Conservation (phyloP, 2,888 invertebrate genomes). For the Sceliomorpha sp. region DNA sequence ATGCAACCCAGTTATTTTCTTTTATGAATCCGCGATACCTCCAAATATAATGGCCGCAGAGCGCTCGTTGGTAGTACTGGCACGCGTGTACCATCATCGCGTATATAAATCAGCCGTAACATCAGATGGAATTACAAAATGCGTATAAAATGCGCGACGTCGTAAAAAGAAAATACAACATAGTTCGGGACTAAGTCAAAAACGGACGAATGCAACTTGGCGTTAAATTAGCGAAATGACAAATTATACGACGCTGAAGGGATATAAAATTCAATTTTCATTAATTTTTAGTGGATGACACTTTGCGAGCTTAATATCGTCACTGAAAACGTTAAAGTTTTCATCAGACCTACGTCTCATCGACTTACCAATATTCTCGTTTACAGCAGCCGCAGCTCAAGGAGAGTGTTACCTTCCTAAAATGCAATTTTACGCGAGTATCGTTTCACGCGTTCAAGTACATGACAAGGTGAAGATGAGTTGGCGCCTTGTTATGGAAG, state of each 20-base stretch:
- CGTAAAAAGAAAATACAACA: constrained; percentile 71
- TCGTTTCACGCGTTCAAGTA: constrained; percentile 53
- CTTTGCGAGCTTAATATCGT: constrained; percentile 37
- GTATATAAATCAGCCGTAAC: constrained; percentile 78
- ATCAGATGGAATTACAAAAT: constrained; percentile 79
- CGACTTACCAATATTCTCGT: constrained; percentile 51
- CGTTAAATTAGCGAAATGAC: constrained; percentile 1
- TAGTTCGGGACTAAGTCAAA: constrained; percentile 35
- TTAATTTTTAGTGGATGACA: constrained; percentile 26
- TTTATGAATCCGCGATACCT: constrained; percentile 72
- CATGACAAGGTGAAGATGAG: constrained; percentile 40
- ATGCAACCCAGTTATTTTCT: constrained; percentile 80
- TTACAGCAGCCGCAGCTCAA: constrained; percentile 44
- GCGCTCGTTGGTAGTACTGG: constrained; percentile 77
- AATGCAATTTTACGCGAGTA: constrained; percentile 55
- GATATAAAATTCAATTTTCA: constrained; percentile 35
- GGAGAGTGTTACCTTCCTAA: constrained; percentile 51
- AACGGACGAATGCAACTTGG: constrained; percentile 9
- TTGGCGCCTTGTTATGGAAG: constrained; percentile 52
- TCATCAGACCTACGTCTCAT: constrained; percentile 36
- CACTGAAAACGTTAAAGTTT: constrained; percentile 43
- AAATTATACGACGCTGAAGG: constrained; percentile 24
- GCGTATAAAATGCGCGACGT: constrained; percentile 76
- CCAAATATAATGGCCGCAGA: constrained; percentile 72
- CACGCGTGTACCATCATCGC: constrained; percentile 78